Evolutionary conservation across 1,140 invertebrate species (phyloP).

Genomic region (Pectinophora gossypiella): DNA sequence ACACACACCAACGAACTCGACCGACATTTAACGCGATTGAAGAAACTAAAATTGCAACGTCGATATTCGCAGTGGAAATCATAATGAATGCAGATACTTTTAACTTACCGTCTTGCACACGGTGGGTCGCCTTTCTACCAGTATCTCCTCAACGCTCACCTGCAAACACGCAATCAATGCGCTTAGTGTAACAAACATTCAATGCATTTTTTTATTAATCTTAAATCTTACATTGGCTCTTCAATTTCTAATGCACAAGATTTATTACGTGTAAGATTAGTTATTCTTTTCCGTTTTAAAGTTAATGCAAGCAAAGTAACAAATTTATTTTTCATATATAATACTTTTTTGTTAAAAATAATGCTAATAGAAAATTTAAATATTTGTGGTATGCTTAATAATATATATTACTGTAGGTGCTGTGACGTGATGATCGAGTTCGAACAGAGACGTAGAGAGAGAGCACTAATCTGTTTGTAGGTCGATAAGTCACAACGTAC

Average conservation of each 20-base stretch:
- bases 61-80: not conserved
- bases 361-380: too few relatives aligned
- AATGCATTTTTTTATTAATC: not conserved
- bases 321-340: too few relatives aligned
- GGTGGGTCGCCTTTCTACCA: conserved; percentile 63
- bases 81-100: not conserved
- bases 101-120: conserved; percentile 65
- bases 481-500: conserved; percentile 53
- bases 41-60: not conserved
- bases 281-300: too few relatives aligned
- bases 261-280: too few relatives aligned
- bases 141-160: conserved; percentile 69
- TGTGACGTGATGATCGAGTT: not conserved
- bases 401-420: too few relatives aligned
- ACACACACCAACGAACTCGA: conserved; percentile 26
- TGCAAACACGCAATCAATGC: conserved; percentile 69
- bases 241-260: too few relatives aligned
- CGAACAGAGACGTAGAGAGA: conserved; percentile 4
- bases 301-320: too few relatives aligned
- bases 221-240: too few relatives aligned
- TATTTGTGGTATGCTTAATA: too few relatives aligned
- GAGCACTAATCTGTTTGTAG: conserved; percentile 42
- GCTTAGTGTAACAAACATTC: conserved; percentile 56
- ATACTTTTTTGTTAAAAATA: too few relatives aligned
- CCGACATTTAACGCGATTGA: conserved; percentile 13